Evolutionary conservation across 2,113 vertebrate genomes (phyloP), one percentile per base, ranked within the genome.

Genomic region (Eublepharis macularius): DNA sequence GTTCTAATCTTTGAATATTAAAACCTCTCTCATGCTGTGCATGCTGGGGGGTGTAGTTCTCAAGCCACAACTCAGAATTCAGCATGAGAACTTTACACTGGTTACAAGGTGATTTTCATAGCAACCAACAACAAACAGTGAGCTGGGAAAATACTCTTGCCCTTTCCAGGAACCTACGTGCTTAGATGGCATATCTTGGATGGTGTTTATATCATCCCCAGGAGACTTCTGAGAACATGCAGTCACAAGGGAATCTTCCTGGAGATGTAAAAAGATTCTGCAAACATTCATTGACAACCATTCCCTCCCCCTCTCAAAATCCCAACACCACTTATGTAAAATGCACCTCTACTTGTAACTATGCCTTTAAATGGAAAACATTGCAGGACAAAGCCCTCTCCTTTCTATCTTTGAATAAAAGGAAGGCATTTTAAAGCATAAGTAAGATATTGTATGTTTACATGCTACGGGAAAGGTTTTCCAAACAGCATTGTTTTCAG

Each of bases 181-280:
- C 84, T 87, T 80, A 77, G 65, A 1, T 75, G 49, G 81, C 76
- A 83, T 86, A 91, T 91, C 82, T 49, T 0, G 0, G 63, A n/a
- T 90, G 87, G 76, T 76, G 70, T 74, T 70, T 79, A 82, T 41
- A 80, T 21, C 3, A 45, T 70, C 14, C 41, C 49, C 81, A 70
- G 80, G 80, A 86, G 63, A 43, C 51, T 89, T 80, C 0, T 0
- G 29, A 9, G 16, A 92, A 89, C 13, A 76, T 63, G 32, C 82
- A 24, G n/a, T 85, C 32, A 80, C 72, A 65, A 69, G 70, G 6
- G 45, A 76, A 91, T 90, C 65, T 69, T 89, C 82, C 69, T 21
- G 60, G 39, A 72, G 49, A 90, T 79, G 32, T 39, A 83, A 80
- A 86, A n/a, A 69, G 16, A 83, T 75, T 86, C 87, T 66, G 41